Base-by-base conservation (phyloP, 1,140 invertebrate species). In the Charaxes varanes region DNA sequence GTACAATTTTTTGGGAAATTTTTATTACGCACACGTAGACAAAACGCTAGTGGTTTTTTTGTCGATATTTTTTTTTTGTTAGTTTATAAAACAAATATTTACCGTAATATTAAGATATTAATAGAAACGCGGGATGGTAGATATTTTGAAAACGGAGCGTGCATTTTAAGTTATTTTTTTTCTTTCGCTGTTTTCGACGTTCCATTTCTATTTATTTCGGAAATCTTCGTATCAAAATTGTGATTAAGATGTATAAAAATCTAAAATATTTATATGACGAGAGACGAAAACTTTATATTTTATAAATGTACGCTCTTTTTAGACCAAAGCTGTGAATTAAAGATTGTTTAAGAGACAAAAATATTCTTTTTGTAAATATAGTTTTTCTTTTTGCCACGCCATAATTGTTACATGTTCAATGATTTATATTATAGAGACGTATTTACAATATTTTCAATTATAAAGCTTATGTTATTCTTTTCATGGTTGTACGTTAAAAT, bases 271-370 rank as follows among this genome's bases (percentile, higher is more conserved):
- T 60, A 58, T 51, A 54, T 41, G 36, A 44, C 7, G 56, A 54
- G 45, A 52, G 42, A 55, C 43, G 43, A 35, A 51, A 56, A 59
- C 41, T 54, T 57, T 55, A 59, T 56, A 60, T 63, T 63, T 63
- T 61, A 53, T 55, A 61, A 55, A 48, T 58, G 53, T 58, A 62
- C 64, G 68, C 68, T 70, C 68, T 68, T 57, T 47, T 63, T 59
- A 76, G 68, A 78, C 74, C 74, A 79, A 79, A 78, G 73, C 71
- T 73, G 70, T 73, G 68, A 72, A 61, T 62, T 57, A 58, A 69
- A 66, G 51, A 55, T 50, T 43, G 53, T 55, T 31, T 44, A 33
- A 28, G 32, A 30, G 6, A 26, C 12, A 19, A 31, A 23, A 41
- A 19, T 11, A 23, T 7, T 30, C n/a, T 31, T 41, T 33, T 15